Evolutionary conservation across 2,797 vertebrate species (phyloP).

Genomic region (Alosa sapidissima): DNA sequence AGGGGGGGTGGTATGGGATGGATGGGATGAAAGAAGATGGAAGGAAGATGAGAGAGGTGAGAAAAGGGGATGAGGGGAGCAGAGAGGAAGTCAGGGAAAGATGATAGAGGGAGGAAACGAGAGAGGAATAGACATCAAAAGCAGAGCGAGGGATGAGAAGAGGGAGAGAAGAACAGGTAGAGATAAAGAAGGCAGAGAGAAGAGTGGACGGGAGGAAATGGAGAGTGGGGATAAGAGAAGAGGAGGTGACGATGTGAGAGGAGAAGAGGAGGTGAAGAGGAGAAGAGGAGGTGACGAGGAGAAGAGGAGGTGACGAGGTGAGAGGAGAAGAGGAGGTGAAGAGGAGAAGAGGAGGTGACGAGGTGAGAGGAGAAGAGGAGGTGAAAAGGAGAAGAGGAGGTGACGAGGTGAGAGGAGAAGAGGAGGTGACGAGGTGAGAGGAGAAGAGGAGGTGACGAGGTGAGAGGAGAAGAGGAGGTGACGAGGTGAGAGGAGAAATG

Average conservation of each 20-base stretch:
- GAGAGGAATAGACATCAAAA: neutral
- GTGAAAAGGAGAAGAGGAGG: neutral
- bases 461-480: too few species aligned
- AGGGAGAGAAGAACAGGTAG: neutral
- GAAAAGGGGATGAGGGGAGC: neutral
- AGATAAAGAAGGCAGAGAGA: too few species aligned
- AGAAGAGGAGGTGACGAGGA: neutral
- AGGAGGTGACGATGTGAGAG: neutral
- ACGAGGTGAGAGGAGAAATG: neutral
- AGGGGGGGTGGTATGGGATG: too few species aligned
- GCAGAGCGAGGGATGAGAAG: neutral
- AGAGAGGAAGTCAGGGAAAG: neutral
- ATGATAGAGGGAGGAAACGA: neutral
- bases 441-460: too few species aligned
- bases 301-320: neutral
- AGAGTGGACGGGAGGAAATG: too few species aligned
- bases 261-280: neutral
- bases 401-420: neutral
- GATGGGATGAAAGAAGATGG: neutral
- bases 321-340: too few species aligned
- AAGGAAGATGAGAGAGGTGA: neutral
- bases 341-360: too few species aligned
- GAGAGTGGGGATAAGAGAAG: too few species aligned
- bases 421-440: too few species aligned
- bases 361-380: neutral